phyloP scores from a whole-genome alignment of 2,113 vertebrate species.

The Mobula birostris region DNA sequence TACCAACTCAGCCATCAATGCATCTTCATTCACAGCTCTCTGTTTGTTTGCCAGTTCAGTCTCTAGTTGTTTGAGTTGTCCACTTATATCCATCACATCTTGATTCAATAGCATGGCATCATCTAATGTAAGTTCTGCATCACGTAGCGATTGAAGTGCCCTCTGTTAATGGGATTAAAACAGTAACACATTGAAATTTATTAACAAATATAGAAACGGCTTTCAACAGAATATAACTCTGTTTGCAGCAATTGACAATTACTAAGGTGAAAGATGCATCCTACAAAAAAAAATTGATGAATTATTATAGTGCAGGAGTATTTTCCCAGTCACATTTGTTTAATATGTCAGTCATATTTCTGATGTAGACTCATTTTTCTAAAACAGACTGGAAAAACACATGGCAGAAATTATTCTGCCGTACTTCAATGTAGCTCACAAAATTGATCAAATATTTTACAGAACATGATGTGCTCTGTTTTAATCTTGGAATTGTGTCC shows the following conservation, averaged over 20 bases:
- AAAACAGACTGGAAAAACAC: neutral
- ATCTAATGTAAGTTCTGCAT: neutral
- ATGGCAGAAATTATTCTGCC: neutral
- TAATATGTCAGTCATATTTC: neutral
- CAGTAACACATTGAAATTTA: neutral
- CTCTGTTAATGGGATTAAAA: constrained; percentile 5
- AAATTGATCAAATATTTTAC: neutral
- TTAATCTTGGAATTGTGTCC: neutral
- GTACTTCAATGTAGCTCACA: neutral
- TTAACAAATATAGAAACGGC: neutral
- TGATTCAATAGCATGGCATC: neutral
- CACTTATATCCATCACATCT: neutral
- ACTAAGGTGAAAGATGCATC: too few species aligned
- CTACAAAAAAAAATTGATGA: neutral
- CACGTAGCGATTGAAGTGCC: neutral
- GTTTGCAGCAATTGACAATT: neutral
- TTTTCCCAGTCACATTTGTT: neutral
- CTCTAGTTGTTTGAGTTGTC: neutral
- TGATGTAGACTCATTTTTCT: neutral
- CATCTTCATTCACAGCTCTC: constrained; percentile 15
- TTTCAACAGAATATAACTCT: neutral
- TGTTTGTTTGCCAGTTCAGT: neutral
- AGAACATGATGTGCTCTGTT: neutral
- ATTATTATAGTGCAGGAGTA: neutral
- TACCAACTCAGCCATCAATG: neutral